A percentile compares a stretch with the other conserved stretches of the same genome.
Evolutionary conservation across 2,797 vertebrate species (phyloP).

Genomic region (Cirrhinus molitorella): DNA sequence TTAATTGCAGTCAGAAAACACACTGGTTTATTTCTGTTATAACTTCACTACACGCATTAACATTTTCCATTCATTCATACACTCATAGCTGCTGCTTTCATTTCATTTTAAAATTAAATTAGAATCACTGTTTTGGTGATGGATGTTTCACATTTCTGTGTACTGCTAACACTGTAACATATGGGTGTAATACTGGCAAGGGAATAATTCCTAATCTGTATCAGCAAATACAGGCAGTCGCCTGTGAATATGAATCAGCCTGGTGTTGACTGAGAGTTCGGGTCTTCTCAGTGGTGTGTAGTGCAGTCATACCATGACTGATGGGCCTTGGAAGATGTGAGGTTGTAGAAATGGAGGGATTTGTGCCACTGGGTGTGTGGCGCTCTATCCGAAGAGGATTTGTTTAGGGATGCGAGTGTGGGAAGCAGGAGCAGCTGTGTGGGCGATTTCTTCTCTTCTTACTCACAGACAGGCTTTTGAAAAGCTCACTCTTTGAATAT

Average conservation of each 20-base stretch:
- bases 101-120: not conserved
- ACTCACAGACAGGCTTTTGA: conserved; percentile 30
- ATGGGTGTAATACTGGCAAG: conserved; percentile 1
- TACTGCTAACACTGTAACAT: conserved; percentile 22
- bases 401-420: conserved; percentile 45
- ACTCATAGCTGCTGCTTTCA: not conserved
- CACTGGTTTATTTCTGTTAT: not conserved
- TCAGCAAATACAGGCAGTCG: conserved; percentile 25
- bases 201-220: not conserved
- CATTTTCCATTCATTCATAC: not conserved
- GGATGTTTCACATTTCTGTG: not conserved
- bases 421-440: conserved; percentile 45
- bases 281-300: not conserved
- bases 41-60: not conserved
- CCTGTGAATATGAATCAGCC: conserved; percentile 18
- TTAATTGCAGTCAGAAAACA: not conserved
- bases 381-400: conserved; percentile 40
- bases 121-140: not conserved
- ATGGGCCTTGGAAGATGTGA: conserved; percentile 28
- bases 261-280: not conserved
- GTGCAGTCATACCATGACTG: conserved; percentile 16
- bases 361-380: conserved; percentile 41
- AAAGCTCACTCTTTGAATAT: conserved; percentile 13
- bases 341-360: conserved; percentile 30
- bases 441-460: conserved; percentile 47